Conservation (phyloP, 1,140 invertebrate species). For the Orius laevigatus region DNA sequence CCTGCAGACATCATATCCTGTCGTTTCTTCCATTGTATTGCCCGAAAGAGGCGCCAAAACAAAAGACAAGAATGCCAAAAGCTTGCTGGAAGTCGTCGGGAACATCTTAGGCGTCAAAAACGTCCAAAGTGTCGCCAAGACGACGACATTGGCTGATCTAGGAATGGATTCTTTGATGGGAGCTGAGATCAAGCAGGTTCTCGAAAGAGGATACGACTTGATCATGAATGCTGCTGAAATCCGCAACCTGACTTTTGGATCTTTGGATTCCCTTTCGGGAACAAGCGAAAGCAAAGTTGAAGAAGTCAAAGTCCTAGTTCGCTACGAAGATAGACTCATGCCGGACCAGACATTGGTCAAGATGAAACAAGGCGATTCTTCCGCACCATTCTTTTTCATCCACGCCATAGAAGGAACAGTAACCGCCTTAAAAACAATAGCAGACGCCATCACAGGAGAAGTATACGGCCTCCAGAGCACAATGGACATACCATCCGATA, state of each 20-base stretch:
- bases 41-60: constrained; percentile 56
- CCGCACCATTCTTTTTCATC: constrained; percentile 49
- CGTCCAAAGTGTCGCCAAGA: constrained; percentile 30
- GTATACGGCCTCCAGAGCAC: constrained; percentile 86
- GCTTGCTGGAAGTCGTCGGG: constrained; percentile 53
- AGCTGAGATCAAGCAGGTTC: constrained; percentile 90
- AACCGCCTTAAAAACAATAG: constrained; percentile 45
- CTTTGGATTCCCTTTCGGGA: constrained; percentile 30
- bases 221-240: constrained; percentile 78
- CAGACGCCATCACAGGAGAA: constrained; percentile 39
- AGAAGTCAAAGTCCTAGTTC: no score
- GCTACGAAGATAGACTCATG: constrained; percentile 34
- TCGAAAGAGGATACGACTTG: constrained; percentile 83
- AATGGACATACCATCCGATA: constrained; percentile 49
- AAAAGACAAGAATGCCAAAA: constrained; percentile 25
- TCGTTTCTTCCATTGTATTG: constrained; percentile 64
- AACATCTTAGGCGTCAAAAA: constrained; percentile 56
- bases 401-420: constrained; percentile 87
- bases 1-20: constrained; percentile 52
- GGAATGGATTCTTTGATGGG: constrained; percentile 97
- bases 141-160: constrained; percentile 68
- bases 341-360: constrained; percentile 44
- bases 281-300: neutral
- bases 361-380: constrained; percentile 30
- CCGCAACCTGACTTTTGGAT: constrained; percentile 55